Evolutionary conservation across 2,113 vertebrate genomes (phyloP).

Genomic region (Agapornis roseicollis): DNA sequence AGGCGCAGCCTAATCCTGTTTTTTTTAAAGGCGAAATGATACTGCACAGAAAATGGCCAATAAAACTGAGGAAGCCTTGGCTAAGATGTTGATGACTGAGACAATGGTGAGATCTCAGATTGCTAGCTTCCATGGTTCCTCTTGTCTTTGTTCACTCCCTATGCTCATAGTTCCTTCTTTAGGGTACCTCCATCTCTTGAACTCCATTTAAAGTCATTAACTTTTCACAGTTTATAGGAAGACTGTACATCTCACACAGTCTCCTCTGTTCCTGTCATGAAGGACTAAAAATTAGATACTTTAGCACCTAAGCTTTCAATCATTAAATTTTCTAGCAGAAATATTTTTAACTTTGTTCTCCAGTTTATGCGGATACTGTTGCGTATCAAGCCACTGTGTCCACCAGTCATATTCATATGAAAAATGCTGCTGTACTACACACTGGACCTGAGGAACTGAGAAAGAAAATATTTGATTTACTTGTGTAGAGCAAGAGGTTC

Average conservation of each 20-base stretch:
- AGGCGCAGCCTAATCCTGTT: not conserved
- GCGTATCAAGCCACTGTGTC: not conserved
- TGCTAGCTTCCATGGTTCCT: not conserved
- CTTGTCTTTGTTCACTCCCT: not conserved
- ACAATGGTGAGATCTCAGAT: not conserved
- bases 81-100: not conserved
- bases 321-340: not conserved
- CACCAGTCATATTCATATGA: not conserved
- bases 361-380: not conserved
- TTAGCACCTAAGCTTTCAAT: not conserved
- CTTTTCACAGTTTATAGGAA: not conserved
- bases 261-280: not conserved
- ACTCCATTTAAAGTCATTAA: not conserved
- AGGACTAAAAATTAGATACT: not conserved
- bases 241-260: not conserved
- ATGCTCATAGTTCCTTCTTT: not conserved
- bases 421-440: not conserved
- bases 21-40: not conserved
- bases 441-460: not conserved
- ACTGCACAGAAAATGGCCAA: not conserved
- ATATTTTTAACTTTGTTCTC: not conserved
- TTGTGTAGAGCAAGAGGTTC: not conserved
- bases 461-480: not conserved
- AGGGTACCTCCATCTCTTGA: not conserved
- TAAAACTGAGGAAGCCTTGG: not conserved